A percentile compares a stretch with the other conserved stretches of the same genome.
Conservation (phyloP, 1,140 invertebrate genomes). For the Harpegnathos saltator region DNA sequence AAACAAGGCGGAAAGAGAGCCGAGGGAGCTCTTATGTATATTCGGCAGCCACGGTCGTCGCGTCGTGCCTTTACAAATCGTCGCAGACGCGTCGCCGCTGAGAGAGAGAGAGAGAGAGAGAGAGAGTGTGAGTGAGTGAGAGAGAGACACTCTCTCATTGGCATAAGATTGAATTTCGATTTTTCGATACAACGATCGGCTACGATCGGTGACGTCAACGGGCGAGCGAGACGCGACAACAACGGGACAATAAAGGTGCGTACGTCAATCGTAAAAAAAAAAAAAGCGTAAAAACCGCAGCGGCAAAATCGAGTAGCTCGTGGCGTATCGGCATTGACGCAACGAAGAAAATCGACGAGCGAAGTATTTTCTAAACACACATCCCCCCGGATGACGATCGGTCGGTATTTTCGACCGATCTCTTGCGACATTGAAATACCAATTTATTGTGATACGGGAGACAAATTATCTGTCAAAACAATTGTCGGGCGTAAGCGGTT, state of each 20-base stretch:
- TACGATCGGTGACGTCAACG: not conserved
- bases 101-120: too few relatives aligned
- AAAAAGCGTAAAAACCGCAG: slow-evolving; percentile 1
- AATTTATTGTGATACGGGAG: too few relatives aligned
- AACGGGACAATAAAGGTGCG: not conserved
- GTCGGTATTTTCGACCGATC: too few relatives aligned
- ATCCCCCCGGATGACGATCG: too few relatives aligned
- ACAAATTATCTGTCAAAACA: not conserved
- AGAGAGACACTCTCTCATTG: slow-evolving; percentile 55
- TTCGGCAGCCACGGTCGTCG: slow-evolving; percentile 10
- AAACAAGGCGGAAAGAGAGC: slow-evolving; percentile 74
- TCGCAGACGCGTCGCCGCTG: slow-evolving; percentile 48
- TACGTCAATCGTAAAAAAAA: slow-evolving; percentile 31
- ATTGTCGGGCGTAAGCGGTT: not conserved
- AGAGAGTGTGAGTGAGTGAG: too few relatives aligned
- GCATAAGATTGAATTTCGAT: slow-evolving; percentile 70
- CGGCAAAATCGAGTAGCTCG: not conserved
- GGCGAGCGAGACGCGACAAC: not conserved
- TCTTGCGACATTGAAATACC: too few relatives aligned
- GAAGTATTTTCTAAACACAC: too few relatives aligned
- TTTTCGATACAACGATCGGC: slow-evolving; percentile 32
- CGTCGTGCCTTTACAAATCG: slow-evolving; percentile 64
- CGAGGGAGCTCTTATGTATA: slow-evolving; percentile 42
- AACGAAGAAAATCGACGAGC: too few relatives aligned
- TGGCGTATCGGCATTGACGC: too few relatives aligned